Conservation (phyloP, 2,113 vertebrate species). For the Capreolus pygargus region DNA sequence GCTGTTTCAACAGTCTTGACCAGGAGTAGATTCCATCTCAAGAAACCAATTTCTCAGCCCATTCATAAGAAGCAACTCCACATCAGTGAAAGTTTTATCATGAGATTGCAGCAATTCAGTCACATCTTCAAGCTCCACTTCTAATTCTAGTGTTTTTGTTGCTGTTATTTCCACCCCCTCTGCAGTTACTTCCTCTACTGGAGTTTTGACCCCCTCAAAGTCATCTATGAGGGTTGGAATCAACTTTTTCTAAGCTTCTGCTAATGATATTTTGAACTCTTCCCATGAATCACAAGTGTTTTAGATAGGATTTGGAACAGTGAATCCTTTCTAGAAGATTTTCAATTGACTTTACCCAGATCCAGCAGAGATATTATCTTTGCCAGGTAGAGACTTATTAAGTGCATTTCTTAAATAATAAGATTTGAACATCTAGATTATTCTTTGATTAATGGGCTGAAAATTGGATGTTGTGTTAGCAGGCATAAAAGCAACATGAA, state of each 20-base stretch:
- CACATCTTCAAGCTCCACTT: background rate
- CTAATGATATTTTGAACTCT: background rate
- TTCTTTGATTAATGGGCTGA: background rate
- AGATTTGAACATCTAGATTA: background rate
- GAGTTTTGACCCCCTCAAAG: background rate
- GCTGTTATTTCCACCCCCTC: background rate
- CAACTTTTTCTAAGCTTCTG: background rate
- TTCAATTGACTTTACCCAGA: background rate
- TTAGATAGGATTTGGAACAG: background rate
- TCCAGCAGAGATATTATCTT: background rate
- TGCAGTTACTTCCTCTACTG: background rate
- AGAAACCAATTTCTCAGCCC: background rate
- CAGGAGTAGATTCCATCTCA: background rate
- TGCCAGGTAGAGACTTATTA: background rate
- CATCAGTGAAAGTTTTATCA: background rate
- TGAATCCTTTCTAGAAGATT: background rate
- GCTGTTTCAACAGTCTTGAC: background rate
- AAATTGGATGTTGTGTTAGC: background rate
- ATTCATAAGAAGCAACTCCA: background rate
- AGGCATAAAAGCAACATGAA: background rate
- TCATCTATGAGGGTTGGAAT: background rate
- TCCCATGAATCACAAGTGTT: background rate
- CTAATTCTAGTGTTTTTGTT: background rate
- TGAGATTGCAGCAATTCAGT: background rate
- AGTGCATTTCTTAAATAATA: background rate